Percentiles rank a stretch among this genome's conserved stretches.
Evolutionary conservation across 2,797 vertebrate species (phyloP).

Genomic region (Pangasius sanitwongsei): DNA sequence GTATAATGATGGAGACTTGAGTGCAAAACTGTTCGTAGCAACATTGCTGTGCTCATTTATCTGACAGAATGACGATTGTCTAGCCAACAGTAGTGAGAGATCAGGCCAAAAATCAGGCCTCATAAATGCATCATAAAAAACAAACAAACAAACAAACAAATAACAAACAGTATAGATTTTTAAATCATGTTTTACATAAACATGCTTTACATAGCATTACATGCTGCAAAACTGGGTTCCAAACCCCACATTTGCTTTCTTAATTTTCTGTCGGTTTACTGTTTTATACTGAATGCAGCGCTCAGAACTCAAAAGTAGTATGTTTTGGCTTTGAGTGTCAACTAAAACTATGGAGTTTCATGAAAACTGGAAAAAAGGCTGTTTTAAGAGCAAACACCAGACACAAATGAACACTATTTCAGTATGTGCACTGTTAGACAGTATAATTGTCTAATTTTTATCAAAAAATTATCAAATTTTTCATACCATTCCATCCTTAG

Average conservation of each 20-base stretch:
- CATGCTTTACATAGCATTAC: not conserved
- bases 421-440: not conserved
- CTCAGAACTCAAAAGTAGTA: too few species aligned
- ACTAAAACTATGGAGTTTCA: not conserved
- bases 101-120: not conserved
- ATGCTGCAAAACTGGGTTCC: not conserved
- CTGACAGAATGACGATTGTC: not conserved
- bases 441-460: not conserved
- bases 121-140: not conserved
- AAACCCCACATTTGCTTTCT: not conserved
- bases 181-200: conserved; percentile 6
- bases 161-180: not conserved
- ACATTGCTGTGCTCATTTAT: not conserved
- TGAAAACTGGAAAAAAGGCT: not conserved
- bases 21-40: not conserved
- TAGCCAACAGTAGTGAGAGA: not conserved
- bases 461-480: not conserved
- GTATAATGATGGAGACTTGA: not conserved
- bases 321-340: not conserved
- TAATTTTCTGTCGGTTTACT: not conserved
- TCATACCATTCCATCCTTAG: not conserved
- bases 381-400: not conserved
- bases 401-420: not conserved
- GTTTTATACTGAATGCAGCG: not conserved
- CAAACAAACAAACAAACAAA: not conserved